These are phyloP conservation scores for Galeopsomyia nigrocyanea DNA, from an alignment of 2,888 invertebrate species.

Conservation along the genomic window DNA sequence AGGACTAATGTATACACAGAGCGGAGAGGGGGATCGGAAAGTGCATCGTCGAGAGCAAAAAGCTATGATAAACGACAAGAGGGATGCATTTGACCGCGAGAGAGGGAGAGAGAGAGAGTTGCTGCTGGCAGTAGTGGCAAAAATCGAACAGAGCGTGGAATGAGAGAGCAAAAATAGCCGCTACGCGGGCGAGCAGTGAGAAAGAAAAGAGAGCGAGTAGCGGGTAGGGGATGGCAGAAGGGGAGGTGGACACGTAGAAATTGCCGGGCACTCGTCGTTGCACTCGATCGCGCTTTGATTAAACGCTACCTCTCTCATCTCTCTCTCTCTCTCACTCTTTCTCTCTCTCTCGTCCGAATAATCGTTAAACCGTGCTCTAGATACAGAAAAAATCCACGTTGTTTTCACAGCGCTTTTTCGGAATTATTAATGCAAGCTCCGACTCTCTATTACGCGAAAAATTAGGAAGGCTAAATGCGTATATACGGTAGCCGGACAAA, in stretches of 20 bases:
- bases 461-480: too few relatives aligned
- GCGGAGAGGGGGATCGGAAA: constrained; percentile 7
- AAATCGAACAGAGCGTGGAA: constrained; percentile 28
- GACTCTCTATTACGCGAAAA: too few relatives aligned
- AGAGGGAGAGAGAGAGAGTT: too few relatives aligned
- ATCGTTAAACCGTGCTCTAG: too few relatives aligned
- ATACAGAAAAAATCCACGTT: too few relatives aligned
- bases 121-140: not conserved
- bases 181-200: constrained; percentile 21
- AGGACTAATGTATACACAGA: not conserved
- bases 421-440: too few relatives aligned
- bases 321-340: too few relatives aligned
- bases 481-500: too few relatives aligned
- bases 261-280: constrained; percentile 45
- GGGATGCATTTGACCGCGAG: too few relatives aligned
- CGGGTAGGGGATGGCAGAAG: not conserved
- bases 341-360: too few relatives aligned
- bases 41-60: not conserved
- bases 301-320: constrained; percentile 23
- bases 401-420: too few relatives aligned
- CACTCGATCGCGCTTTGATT: constrained; percentile 46
- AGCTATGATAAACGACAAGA: too few relatives aligned
- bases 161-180: constrained; percentile 38
- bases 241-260: constrained; percentile 24
- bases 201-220: not conserved